Base-by-base conservation (phyloP, 1,140 invertebrate species). In the Cyclargus thomasi region DNA sequence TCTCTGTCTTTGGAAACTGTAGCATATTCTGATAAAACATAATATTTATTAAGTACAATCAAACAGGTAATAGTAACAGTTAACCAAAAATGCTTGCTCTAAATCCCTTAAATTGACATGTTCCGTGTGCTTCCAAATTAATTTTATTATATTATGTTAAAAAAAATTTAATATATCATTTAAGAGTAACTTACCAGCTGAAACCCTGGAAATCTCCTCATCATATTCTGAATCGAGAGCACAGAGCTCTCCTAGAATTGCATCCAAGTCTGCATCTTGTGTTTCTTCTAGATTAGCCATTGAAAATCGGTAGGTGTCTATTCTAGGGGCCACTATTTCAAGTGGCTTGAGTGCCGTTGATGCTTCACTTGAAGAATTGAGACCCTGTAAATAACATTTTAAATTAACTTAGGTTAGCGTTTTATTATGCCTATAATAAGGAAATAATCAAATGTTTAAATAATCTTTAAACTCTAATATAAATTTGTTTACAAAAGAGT, bases 211-310 rank as follows among this genome's bases (percentile, higher is more conserved):
- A 69, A 94, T 93, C 82, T 94, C 93, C 71, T 92, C 92, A 73
- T 96, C 95, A 83, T 94, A 97, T 76, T 95, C 94, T 55, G 93
- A 94, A 83, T 97, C 97, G 64, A 99, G 92, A 36, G 97, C 96
- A 86, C 96, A 98, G 35, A 99, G 91, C 89, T 99, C 97, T 23
- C 97, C 97, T 22, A 99, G 92, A 76, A 99, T 98, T 57, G 97
- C 97, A 88, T 99, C 98, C 80, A 99, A 91, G 89, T 99, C 97
- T 23, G 97, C 96, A 91, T 99, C 97, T 85, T 97, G 97, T 17
- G 97, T 97, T 88, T 98, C 97, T 92, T 97, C 96, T 16, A 97
- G 92, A 90, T 97, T 97, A 2, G 96, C 96, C 96, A 97, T 97
- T 23, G 96, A 97, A 84, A 97, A 97, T 75, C 97, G 92, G 87